Evolutionary conservation across 2,113 vertebrate species (phyloP).

Genomic region (Marmota monax): DNA sequence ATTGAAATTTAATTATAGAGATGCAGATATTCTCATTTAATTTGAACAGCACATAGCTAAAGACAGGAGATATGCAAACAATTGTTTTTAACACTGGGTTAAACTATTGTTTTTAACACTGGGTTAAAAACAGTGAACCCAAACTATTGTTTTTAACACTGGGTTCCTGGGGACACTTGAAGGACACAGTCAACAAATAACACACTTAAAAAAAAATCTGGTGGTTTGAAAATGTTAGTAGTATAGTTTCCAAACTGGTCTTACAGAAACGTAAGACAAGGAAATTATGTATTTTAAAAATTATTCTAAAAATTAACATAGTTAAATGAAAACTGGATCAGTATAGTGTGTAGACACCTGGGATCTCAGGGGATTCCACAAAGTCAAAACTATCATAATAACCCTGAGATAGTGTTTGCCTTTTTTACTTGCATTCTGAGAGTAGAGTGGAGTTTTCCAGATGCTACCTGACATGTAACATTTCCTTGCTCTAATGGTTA

Average conservation of each 20-base stretch:
- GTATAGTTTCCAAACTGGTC: neutral
- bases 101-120: too few relatives aligned
- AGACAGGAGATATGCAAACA: neutral
- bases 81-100: too few relatives aligned
- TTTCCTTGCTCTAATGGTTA: neutral
- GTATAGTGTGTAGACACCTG: neutral
- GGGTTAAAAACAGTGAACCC: too few relatives aligned
- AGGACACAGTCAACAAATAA: neutral
- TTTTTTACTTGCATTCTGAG: neutral
- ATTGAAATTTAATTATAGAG: neutral
- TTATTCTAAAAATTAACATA: constrained; percentile 27
- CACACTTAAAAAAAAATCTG: neutral
- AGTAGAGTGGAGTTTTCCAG: neutral
- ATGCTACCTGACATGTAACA: neutral
- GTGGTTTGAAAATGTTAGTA: constrained; percentile 4
- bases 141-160: neutral
- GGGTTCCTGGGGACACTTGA: neutral
- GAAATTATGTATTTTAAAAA: neutral
- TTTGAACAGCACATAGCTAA: neutral
- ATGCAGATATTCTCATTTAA: neutral
- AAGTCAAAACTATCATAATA: neutral
- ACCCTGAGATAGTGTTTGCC: neutral
- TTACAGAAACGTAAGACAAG: constrained; percentile 23
- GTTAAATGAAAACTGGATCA: constrained; percentile 18
- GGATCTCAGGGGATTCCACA: neutral